A percentile compares a stretch with the other conserved stretches of the same genome.
phyloP scores from a whole-genome alignment of 2,797 vertebrate species.

The Lutjanus campechanus region DNA sequence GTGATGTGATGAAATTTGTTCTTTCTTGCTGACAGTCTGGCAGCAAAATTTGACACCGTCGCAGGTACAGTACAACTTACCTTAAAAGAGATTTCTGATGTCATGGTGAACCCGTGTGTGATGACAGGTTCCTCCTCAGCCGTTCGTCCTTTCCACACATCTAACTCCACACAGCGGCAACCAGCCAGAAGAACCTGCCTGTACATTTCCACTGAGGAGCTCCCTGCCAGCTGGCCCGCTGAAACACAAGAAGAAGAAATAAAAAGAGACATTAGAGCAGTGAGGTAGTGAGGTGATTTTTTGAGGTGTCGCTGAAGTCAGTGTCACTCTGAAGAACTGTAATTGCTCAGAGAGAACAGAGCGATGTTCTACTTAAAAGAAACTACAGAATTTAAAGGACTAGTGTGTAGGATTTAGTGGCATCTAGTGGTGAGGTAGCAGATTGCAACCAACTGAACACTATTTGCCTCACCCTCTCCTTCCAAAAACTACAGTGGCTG shows the following conservation, averaged over 20 bases:
- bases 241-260: conserved; percentile 11
- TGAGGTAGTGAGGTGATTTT: not conserved
- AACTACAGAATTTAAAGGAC: too few species aligned
- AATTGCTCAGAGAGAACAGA: not conserved
- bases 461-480: too few species aligned
- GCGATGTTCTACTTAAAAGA: too few species aligned
- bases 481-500: too few species aligned
- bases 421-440: too few species aligned
- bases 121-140: conserved; percentile 98
- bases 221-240: conserved; percentile 98
- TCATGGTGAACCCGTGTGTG: conserved; percentile 99
- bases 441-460: too few species aligned
- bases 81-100: conserved; percentile 91
- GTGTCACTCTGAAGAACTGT: conserved; percentile 13
- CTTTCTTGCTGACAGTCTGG: too few species aligned
- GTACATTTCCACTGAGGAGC: conserved; percentile 99
- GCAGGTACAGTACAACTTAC: conserved; percentile 22
- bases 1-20: too few species aligned
- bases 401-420: too few species aligned
- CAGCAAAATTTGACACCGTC: too few species aligned
- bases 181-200: conserved; percentile 96
- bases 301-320: not conserved
- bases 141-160: conserved; percentile 98
- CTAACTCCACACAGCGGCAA: conserved; percentile 97
- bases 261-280: not conserved